A percentile compares a stretch with the other conserved stretches of the same genome.
Conservation (phyloP, 2,797 vertebrate species). For the Chiroxiphia lanceolata region DNA sequence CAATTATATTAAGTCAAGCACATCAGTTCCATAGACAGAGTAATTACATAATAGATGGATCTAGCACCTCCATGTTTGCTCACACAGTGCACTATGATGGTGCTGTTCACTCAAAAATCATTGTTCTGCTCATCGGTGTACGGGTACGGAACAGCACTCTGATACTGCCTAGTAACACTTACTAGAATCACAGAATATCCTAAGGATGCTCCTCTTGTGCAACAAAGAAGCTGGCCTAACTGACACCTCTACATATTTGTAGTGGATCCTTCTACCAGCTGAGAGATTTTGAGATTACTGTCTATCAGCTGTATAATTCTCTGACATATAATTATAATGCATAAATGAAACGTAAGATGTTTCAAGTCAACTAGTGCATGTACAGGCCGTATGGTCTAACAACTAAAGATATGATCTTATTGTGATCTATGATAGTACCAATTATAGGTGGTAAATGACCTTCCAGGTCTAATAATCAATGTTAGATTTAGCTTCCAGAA, state of each 20-base stretch:
- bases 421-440: neutral
- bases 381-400: neutral
- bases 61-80: neutral
- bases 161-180: neutral
- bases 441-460: neutral
- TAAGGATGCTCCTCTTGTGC: neutral
- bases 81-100: neutral
- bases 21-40: neutral
- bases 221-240: neutral
- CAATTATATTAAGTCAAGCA: neutral
- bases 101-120: neutral
- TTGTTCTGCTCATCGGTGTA: neutral
- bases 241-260: neutral
- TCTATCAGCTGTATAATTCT: neutral
- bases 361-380: neutral
- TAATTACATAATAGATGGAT: neutral
- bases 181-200: neutral
- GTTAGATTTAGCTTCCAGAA: neutral
- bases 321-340: neutral
- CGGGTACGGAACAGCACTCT: neutral
- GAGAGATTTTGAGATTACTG: neutral
- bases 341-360: neutral
- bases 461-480: neutral
- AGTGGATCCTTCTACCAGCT: neutral
- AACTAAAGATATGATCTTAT: neutral